phyloP scores from a whole-genome alignment of 1,140 invertebrate genomes.

The Megathymus violae region DNA sequence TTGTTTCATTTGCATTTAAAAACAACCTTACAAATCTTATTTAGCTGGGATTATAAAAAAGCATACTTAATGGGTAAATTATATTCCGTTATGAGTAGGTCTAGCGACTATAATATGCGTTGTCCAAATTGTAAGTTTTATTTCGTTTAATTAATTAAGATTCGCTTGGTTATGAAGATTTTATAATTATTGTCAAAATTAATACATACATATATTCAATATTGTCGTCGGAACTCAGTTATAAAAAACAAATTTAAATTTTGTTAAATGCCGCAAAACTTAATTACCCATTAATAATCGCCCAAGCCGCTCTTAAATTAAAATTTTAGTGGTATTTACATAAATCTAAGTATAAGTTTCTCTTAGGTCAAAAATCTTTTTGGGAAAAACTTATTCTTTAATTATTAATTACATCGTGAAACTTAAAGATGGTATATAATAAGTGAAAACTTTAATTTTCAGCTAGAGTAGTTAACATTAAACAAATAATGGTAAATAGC shows the following conservation, averaged over 20 bases:
- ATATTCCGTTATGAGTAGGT: conserved; percentile 23
- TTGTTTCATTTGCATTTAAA: conserved; percentile 32
- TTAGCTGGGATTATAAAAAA: conserved; percentile 20
- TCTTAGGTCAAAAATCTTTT: not conserved
- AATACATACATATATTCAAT: conserved; percentile 17
- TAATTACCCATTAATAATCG: conserved; percentile 10
- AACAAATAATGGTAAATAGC: no score
- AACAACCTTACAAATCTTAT: conserved; percentile 21
- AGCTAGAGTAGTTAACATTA: no score
- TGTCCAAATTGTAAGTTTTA: conserved; percentile 17
- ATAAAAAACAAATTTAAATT: conserved; percentile 18
- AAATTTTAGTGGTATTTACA: not conserved
- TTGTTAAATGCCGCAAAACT: conserved; percentile 8
- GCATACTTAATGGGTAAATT: conserved; percentile 24
- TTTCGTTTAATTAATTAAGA: conserved; percentile 25
- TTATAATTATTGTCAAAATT: conserved; percentile 24
- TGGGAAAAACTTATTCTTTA: no score
- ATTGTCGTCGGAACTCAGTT: conserved; percentile 1
- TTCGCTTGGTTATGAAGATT: conserved; percentile 13
- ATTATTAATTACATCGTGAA: no score
- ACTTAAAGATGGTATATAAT: no score
- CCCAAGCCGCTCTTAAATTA: conserved; percentile 8
- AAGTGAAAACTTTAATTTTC: no score
- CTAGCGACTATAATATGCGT: conserved; percentile 2
- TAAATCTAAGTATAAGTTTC: not conserved